phyloP scores from a whole-genome alignment of 2,797 vertebrate species.

The Acipenser oxyrinchus region DNA sequence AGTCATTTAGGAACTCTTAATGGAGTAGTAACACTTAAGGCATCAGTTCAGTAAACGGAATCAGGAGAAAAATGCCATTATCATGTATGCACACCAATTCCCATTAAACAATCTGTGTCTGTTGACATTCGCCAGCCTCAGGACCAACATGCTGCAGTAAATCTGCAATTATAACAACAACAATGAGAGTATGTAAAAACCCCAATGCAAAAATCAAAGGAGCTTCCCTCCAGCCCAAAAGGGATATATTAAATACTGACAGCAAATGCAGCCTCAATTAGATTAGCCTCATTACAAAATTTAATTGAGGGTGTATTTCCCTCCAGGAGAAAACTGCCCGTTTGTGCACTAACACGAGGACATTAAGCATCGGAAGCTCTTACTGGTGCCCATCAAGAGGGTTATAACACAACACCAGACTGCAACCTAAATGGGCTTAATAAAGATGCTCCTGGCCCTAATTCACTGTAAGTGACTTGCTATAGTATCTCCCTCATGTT shows the following conservation, averaged over 20 bases:
- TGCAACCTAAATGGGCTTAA: slow-evolving; percentile 15
- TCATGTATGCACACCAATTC: background rate
- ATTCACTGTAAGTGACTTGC: slow-evolving; percentile 12
- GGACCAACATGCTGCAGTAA: slow-evolving; percentile 5
- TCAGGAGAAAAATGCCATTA: background rate
- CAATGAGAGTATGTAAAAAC: background rate
- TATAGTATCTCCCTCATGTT: slow-evolving; percentile 6
- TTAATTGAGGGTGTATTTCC: slow-evolving; percentile 10
- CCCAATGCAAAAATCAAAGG: background rate
- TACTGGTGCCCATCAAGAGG: slow-evolving; percentile 5
- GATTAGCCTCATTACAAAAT: slow-evolving; percentile 15
- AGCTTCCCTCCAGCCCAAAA: background rate
- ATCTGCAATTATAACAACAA: slow-evolving; percentile 4
- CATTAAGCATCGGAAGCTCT: slow-evolving; percentile 6
- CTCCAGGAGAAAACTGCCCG: background rate
- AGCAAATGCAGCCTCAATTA: slow-evolving; percentile 3
- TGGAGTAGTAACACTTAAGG: background rate
- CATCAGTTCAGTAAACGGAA: too few relatives aligned
- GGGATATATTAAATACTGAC: slow-evolving; percentile 5
- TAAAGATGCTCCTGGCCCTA: slow-evolving; percentile 13
- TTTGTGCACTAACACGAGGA: slow-evolving; percentile 9
- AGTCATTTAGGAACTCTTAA: background rate
- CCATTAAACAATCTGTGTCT: background rate
- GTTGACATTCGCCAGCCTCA: background rate
- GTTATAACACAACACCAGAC: slow-evolving; percentile 14